phyloP scores from a whole-genome alignment of 2,113 vertebrate genomes.

The Crotalus tigris region DNA sequence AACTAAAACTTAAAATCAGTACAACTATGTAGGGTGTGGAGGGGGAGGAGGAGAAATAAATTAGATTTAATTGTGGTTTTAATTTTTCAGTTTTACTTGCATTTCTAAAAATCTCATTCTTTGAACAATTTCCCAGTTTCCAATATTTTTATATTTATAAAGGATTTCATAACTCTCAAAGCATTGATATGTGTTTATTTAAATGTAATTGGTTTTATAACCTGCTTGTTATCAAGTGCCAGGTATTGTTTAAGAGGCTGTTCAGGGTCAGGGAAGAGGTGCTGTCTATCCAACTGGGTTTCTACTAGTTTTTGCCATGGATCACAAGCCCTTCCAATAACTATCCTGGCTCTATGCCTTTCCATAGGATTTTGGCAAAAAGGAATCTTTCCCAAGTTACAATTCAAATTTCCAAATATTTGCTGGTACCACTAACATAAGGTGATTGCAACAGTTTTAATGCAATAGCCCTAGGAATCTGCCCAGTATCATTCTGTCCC shows the following conservation, averaged over 20 bases:
- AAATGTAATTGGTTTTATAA: neutral
- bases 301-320: neutral
- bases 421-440: neutral
- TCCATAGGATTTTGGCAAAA: neutral
- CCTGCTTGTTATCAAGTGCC: neutral
- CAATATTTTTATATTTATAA: neutral
- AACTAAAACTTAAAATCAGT: neutral
- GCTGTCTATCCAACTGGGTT: neutral
- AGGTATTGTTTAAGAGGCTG: neutral
- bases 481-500: neutral
- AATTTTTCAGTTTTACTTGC: neutral
- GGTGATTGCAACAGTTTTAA: neutral
- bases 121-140: neutral
- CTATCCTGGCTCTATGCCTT: neutral
- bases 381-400: neutral
- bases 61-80: neutral
- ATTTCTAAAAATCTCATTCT: neutral
- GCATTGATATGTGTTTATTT: neutral
- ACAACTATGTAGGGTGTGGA: neutral
- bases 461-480: neutral
- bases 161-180: neutral
- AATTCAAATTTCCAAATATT: neutral
- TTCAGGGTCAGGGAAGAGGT: neutral
- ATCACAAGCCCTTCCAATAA: neutral
- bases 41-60: neutral